phyloP scores from a whole-genome alignment of 1,140 invertebrate genomes.

The Coptotermes formosanus region DNA sequence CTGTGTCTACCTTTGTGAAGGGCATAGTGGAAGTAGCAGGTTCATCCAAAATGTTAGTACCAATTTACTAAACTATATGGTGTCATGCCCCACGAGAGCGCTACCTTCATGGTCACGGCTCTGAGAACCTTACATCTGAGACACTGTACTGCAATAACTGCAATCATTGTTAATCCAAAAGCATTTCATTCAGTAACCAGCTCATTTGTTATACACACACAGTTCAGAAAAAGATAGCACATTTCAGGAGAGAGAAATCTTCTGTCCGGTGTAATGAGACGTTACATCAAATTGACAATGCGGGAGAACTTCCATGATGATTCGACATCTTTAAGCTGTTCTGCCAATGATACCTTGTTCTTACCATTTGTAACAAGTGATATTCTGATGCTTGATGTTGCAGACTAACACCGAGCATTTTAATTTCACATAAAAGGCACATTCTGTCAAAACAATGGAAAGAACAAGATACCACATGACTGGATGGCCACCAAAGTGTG shows the following conservation, averaged over 20 bases:
- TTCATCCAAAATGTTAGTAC: too few species aligned
- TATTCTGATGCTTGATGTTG: neutral
- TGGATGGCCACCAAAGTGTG: neutral
- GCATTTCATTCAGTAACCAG: conserved; percentile 10
- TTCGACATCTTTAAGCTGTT: conserved; percentile 19
- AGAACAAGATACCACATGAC: conserved; percentile 9
- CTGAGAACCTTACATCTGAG: too few species aligned
- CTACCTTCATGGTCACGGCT: too few species aligned
- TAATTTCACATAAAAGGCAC: neutral
- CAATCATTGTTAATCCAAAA: neutral
- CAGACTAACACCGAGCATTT: neutral
- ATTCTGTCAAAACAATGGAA: neutral
- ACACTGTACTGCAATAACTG: neutral
- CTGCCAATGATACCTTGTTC: conserved; percentile 15
- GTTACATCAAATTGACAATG: conserved; percentile 16
- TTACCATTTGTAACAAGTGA: neutral
- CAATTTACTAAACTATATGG: too few species aligned
- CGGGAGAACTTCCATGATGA: neutral
- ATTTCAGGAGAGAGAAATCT: conserved; percentile 5
- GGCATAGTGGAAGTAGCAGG: too few species aligned
- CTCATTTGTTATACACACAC: neutral
- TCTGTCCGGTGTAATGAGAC: conserved; percentile 1
- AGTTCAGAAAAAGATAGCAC: too few species aligned
- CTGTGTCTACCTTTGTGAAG: too few species aligned
- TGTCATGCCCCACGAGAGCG: too few species aligned